Evolutionary conservation across 2,888 invertebrate species (phyloP), one percentile per base, ranked within the genome.

Genomic region (Coleophora flavipennella): DNA sequence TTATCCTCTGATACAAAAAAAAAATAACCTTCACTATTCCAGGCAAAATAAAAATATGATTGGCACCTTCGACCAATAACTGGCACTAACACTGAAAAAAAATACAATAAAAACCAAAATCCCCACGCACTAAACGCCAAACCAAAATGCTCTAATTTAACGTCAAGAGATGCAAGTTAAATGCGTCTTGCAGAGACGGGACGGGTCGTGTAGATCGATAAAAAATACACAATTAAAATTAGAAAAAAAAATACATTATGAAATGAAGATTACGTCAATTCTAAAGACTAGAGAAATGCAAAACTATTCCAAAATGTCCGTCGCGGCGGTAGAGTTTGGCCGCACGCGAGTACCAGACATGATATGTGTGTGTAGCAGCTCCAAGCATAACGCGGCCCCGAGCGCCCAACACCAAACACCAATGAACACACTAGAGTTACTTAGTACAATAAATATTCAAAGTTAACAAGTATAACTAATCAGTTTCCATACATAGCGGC

Each of bases 271-370:
- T 57, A 66, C 56, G 62, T 64, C 64, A 57, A 66, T 65, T 65
- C 61, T 70, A 75, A 67, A 70, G 80, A 81, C 83, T 83, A 84
- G 81, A 84, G 77, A 77, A 83, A 83, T 83, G 81, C 81, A 79
- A 80, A n/a, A 79, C 62, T 54, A 75, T 71, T 68, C 64, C 58
- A 71, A 76, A 61, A 64, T 58, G 62, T 55, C 52, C 55, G 34
- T 25, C 33, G 14, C 55, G 58, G 45, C 54, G 50, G 48, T 51
- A 55, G 53, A 59, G 52, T 59, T 59, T 63, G 29, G 10, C 11
- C 29, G 29, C 29, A 4, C 29, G n/a, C 29, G 29, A 66, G 63
- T 68, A 64, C 60, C 62, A 55, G 59, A 55, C 50, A 50, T 78
- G 80, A 80, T 79, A 80, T 81, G n/a, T n/a, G n/a, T n/a, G n/a